Evolutionary conservation across 2,888 invertebrate genomes (phyloP), one percentile per base, ranked within the genome.

Genomic region (Suillia variegata): DNA sequence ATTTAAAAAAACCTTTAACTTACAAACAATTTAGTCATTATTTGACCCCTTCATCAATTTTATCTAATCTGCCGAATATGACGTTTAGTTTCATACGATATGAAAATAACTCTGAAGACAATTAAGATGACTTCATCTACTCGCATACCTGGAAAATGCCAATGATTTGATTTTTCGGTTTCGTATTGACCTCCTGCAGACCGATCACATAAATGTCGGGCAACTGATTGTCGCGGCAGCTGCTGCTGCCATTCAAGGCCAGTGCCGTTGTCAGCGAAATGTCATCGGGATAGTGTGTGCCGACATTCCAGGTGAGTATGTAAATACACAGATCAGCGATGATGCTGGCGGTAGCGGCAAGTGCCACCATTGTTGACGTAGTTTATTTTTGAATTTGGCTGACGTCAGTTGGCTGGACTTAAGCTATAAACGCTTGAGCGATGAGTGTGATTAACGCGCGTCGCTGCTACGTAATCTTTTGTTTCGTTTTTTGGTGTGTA

Each of bases 301-400:
- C 94, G 53, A 96, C 95, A 85, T 96, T 96, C 89, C 93, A 96
- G 18, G 96, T 96, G 33, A 90, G 87, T 71, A 94, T 86, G 79
- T 92, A 93, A 70, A 94, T 83, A 61, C 78, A 78, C 52, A 78
- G 57, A 56, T 78, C 77, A 24, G 79, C 78, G 54, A 78, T 76
- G 2, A 73, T 63, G 10, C 54, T 63, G 26, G 62, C 26, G n/a
- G n/a, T n/a, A n/a, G n/a, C n/a, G n/a, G n/a, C n/a, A n/a, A n/a
- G n/a, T n/a, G n/a, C n/a, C n/a, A n/a, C n/a, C n/a, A n/a, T n/a
- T n/a, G n/a, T n/a, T n/a, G n/a, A n/a, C n/a, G n/a, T n/a, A n/a
- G n/a, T 4, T 45, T 45, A 18, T 18, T 45, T 17, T 45, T 45
- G 5, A n/a, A n/a, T n/a, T 45, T 20, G 20, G 4, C 18, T 45